Evolutionary conservation across 2,797 vertebrate genomes (phyloP), one percentile per base, ranked within the genome.

Genomic region (Spizella passerina): DNA sequence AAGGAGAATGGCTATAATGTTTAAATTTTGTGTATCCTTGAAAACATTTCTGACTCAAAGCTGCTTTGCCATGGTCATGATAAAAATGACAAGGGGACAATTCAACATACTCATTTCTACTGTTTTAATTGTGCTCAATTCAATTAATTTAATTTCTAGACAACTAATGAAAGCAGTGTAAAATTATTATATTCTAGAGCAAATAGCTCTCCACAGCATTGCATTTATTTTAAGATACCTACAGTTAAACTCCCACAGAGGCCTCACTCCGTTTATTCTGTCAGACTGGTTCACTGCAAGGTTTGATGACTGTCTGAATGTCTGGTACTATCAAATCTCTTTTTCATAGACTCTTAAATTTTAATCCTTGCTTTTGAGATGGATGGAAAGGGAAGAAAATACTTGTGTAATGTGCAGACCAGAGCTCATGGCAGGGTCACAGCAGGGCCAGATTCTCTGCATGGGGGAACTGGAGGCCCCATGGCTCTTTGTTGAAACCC

Each of bases 401-500:
- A 78, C 59, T 85, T 72, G 39, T 63, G 55, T 83, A 70, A 72
- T 20, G 26, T 79, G 73, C 70, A 83, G 89, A 69, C 69, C 19
- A 3, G 79, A 95, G 82, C 86, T 92, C 72, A 76, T 15, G 22
- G 44, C 82, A 90, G 76, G 92, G 94, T 96, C 94, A 89, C 69
- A 92, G 92, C 2, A 4, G 59, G 87, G 88, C 63, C 89, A 86
- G 80, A 78, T 91, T 91, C 94, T 79, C 94, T 93, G 91, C 59
- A 23, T 72, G 76, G 89, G 82, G 76, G 82, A 94, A 56, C 50
- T 4, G 2, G 89, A 93, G 88, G 91, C 92, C 92, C 47, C 78
- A 34, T 83, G 65, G 47, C 57, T 92, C 79, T 92, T 87, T 86
- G 65, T 82, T 96, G 95, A 96, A 97, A 90, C 29, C n/a, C 76